Evolutionary conservation across 2,113 vertebrate species (phyloP).

Genomic region (Phylloscopus trochilus): DNA sequence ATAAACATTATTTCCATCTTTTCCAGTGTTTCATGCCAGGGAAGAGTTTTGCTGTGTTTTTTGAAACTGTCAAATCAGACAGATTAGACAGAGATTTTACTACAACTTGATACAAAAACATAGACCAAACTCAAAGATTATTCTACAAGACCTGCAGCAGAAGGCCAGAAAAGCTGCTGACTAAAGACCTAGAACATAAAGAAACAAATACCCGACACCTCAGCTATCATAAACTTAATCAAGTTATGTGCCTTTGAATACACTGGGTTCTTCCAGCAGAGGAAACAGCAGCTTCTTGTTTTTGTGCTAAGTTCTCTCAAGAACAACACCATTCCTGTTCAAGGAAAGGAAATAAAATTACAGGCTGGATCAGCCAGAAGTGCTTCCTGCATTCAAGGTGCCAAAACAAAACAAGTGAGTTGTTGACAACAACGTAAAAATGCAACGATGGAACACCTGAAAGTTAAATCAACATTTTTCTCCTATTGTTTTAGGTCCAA

Average conservation of each 20-base stretch:
- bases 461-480: not conserved
- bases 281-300: slow-evolving; percentile 21
- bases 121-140: not conserved
- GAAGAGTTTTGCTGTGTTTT: not conserved
- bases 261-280: not conserved
- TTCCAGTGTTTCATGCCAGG: not conserved
- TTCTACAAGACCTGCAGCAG: not conserved
- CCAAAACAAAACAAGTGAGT: slow-evolving; percentile 29
- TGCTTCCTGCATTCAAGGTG: not conserved
- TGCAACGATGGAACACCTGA: slow-evolving; percentile 15
- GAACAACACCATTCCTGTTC: not conserved
- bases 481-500: not conserved
- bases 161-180: not conserved
- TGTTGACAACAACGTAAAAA: not conserved
- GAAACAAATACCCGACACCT: not conserved
- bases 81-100: not conserved
- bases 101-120: not conserved
- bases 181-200: not conserved
- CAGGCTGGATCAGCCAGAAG: not conserved
- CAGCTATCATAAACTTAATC: not conserved
- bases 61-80: not conserved
- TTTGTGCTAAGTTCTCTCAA: not conserved
- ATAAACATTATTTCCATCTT: not conserved
- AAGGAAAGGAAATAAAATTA: slow-evolving; percentile 35
- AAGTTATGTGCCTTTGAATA: not conserved